Evolutionary conservation across 2,113 vertebrate species (phyloP).

Genomic region (Eurystomus gularis): DNA sequence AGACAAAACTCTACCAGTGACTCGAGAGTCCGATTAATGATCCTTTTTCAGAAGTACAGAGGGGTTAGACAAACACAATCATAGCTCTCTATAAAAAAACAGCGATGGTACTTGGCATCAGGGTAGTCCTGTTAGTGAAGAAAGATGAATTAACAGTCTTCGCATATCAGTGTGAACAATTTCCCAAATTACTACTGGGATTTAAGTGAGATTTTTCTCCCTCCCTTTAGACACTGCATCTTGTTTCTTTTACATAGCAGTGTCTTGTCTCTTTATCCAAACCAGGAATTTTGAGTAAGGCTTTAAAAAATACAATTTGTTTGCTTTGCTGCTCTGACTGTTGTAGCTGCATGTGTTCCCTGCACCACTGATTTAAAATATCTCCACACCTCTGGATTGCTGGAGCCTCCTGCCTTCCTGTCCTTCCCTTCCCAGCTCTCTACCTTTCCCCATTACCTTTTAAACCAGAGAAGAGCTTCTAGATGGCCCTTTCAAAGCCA

Average conservation of each 20-base stretch:
- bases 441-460: background rate
- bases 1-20: background rate
- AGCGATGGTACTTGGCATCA: background rate
- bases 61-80: background rate
- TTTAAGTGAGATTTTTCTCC: background rate
- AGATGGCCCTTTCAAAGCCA: background rate
- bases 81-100: background rate
- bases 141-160: background rate
- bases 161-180: background rate
- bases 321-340: slow-evolving; percentile 5
- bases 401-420: background rate
- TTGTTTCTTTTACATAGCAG: background rate
- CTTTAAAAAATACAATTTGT: background rate
- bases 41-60: background rate
- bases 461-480: background rate
- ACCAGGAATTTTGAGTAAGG: background rate
- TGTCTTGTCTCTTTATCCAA: background rate
- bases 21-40: background rate
- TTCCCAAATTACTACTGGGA: background rate
- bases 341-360: background rate
- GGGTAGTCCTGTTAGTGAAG: background rate
- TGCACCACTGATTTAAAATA: background rate
- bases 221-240: fast-evolving
- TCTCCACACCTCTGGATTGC: background rate
- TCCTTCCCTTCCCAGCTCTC: background rate